Conservation (phyloP, 2,797 vertebrate genomes). For the Megalops cyprinoides region DNA sequence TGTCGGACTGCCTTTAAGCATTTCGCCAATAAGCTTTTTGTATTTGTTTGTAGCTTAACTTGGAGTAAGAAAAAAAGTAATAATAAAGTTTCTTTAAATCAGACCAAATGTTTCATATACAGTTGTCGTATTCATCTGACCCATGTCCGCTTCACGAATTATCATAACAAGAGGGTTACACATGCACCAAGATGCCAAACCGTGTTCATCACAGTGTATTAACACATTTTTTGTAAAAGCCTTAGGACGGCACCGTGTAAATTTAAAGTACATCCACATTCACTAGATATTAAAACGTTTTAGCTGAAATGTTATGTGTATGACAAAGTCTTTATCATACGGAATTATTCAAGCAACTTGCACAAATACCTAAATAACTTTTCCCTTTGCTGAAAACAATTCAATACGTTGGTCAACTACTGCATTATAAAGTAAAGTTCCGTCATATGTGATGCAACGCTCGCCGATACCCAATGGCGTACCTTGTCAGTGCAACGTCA, state of each 20-base stretch:
- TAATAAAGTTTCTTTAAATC: constrained; percentile 82
- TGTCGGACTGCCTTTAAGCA: constrained; percentile 80
- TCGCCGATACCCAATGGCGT: constrained; percentile 6
- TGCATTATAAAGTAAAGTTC: constrained; percentile 16
- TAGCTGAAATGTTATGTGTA: neutral
- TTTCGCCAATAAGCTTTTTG: constrained; percentile 87
- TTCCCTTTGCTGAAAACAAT: neutral
- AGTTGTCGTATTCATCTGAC: constrained; percentile 21
- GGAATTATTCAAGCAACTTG: neutral
- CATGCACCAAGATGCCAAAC: too few species aligned
- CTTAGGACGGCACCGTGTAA: too few species aligned
- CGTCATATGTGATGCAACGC: constrained; percentile 10
- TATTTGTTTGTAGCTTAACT: constrained; percentile 95
- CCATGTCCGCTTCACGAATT: neutral
- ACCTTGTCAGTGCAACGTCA: constrained; percentile 17
- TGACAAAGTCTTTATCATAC: neutral
- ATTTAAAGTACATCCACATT: neutral
- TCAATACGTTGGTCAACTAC: neutral
- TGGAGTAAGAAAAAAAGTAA: constrained; percentile 83
- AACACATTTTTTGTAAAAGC: too few species aligned
- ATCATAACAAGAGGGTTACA: neutral
- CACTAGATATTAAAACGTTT: neutral
- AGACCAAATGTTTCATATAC: constrained; percentile 54
- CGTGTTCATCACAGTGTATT: too few species aligned
- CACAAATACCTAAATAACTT: neutral